These are phyloP conservation scores for Umimayanthus chanpuru DNA, from an alignment of 92 coral and sea anemone species.

Conservation along the genomic window DNA sequence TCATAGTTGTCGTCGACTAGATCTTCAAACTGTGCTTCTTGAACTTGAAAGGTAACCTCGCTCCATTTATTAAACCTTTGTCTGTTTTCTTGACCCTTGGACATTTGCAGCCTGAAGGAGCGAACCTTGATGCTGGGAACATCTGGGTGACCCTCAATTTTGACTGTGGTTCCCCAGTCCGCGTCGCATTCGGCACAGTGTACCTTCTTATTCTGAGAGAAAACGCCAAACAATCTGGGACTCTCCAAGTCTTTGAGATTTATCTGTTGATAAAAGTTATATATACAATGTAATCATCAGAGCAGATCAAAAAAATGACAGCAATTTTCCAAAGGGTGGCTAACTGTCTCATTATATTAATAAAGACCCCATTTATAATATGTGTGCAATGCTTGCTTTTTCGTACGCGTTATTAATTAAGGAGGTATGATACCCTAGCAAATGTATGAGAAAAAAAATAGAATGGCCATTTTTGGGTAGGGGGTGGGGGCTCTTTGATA, in stretches of 20 bases:
- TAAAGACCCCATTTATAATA: no score
- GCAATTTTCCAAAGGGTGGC: no score
- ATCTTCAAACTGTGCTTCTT: constrained; percentile 50
- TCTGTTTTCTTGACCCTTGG: background rate
- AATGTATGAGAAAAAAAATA: no score
- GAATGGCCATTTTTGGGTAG: no score
- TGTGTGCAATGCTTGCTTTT: no score
- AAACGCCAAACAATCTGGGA: constrained; percentile 52
- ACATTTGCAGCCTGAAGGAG: constrained; percentile 68
- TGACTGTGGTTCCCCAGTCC: constrained; percentile 89
- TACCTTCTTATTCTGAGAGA: constrained; percentile 65
- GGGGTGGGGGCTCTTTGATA: no score
- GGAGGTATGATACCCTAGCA: no score
- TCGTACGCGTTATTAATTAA: no score
- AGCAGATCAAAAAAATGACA: no score
- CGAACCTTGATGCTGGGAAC: constrained; percentile 76
- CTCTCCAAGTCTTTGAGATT: constrained; percentile 26
- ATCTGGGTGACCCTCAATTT: constrained; percentile 55
- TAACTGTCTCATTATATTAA: no score
- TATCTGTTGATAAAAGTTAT: background rate
- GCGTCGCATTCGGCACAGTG: constrained; percentile 68
- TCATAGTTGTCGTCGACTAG: no score
- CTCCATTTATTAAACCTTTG: constrained; percentile 76
- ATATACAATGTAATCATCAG: no score
- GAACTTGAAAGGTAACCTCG: constrained; percentile 68